Base-by-base conservation (phyloP, 1,140 invertebrate species). In the Cyclargus thomasi region DNA sequence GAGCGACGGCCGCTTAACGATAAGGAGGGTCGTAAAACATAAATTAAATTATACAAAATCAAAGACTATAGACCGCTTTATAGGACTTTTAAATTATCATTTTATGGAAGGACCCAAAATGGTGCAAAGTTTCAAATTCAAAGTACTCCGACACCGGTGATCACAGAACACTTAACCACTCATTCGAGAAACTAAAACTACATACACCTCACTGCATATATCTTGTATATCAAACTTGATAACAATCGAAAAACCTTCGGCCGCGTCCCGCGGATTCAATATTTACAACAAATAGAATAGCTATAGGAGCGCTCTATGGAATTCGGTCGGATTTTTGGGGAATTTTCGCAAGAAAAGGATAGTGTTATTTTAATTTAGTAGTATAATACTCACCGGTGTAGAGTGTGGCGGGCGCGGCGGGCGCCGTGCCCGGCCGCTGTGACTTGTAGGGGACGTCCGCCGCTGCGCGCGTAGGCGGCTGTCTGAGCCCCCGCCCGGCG, bases 401-500 rank as follows among this genome's bases (percentile, higher is more conserved):
- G 55, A 18, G 18, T 22, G 55, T 7, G 20, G 1, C 55, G 55
- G 53, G 71, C 67, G 74, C 69, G 73, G 69, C 70, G 71, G 74
- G 70, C 74, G 75, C 74, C 68, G 64, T 69, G 73, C 73, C 73
- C 77, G 72, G 76, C 74, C 77, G 79, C 76, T 77, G 75, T 81
- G 85, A 74, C 76, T 74, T 77, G 71, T 69, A 20, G 65, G 65
- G 80, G 74, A 82, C 85, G 83, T 84, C 78, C 82, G 79, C 76
- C 64, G 73, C 70, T 59, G 73, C 78, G 77, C 80, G 83, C 79
- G 85, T 87, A 80, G 85, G 85, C 85, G 85, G 75, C 63, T 79
- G 78, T 85, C 83, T 87, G 85, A 74, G 64, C 66, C 65, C 55
- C 55, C 55, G 67, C 66, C 64, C 53, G 39, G 57, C 20, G 23